phyloP scores from a whole-genome alignment of 92 coral and sea anemone species.

The Porites rus region DNA sequence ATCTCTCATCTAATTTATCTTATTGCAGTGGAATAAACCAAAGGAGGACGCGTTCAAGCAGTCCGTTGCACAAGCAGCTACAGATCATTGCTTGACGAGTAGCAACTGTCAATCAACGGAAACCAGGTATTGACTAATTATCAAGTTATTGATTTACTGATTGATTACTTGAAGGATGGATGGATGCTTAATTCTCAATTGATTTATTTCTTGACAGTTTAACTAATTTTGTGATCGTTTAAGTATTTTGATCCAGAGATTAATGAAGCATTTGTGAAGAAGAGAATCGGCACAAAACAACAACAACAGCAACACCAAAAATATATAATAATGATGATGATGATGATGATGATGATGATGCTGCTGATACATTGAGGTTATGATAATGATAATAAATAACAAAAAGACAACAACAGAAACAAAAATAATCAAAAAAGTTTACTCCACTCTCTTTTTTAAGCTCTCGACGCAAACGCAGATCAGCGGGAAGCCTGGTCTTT shows the following conservation, averaged over 20 bases:
- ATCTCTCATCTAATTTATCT: neutral
- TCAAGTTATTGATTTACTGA: neutral
- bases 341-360: neutral
- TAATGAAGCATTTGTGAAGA: too few species aligned
- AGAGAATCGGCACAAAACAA: too few species aligned
- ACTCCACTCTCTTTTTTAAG: neutral
- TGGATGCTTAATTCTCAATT: neutral
- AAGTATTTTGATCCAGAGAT: too few species aligned
- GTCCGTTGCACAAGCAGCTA: constrained; percentile 48
- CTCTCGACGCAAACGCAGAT: constrained; percentile 15
- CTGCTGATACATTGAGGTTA: neutral
- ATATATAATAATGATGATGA: neutral
- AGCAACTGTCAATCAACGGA: neutral
- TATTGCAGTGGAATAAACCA: constrained; percentile 49
- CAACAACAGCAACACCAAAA: too few species aligned
- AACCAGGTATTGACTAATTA: neutral
- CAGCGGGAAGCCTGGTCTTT: constrained; percentile 15
- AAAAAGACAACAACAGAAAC: neutral
- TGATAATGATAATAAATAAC: neutral
- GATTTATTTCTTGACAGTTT: too few species aligned
- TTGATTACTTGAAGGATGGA: neutral
- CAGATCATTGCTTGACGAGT: constrained; percentile 33
- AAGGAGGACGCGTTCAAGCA: constrained; percentile 50
- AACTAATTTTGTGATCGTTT: neutral
- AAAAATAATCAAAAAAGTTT: neutral